Conservation (phyloP, 2,888 invertebrate species). For the Gastrophysa polygoni region DNA sequence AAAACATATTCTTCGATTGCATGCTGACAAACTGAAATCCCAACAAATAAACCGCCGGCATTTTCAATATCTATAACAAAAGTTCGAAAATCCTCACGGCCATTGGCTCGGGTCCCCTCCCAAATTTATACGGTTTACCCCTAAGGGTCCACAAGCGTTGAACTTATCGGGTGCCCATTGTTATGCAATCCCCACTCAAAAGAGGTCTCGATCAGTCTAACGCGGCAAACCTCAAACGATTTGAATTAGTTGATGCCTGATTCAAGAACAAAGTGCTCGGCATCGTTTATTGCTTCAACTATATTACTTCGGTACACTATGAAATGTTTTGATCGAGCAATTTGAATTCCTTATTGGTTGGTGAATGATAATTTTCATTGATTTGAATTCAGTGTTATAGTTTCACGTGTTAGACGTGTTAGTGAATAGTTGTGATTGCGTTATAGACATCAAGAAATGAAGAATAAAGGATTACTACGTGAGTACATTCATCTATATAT, state of each 20-base stretch:
- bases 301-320: constrained; percentile 21
- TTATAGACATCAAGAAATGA: not conserved
- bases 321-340: constrained; percentile 23
- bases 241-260: constrained; percentile 52
- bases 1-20: not conserved
- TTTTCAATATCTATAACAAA: constrained; percentile 42
- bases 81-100: constrained; percentile 48
- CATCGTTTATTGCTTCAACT: constrained; percentile 45
- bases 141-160: constrained; percentile 46
- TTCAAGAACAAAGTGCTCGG: constrained; percentile 45
- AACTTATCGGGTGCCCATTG: constrained; percentile 39
- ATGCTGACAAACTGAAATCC: constrained; percentile 1
- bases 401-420: constrained; percentile 10
- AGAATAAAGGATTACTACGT: not conserved
- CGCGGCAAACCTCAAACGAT: constrained; percentile 50
- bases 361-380: too few relatives aligned
- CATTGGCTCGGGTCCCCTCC: constrained; percentile 50
- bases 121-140: constrained; percentile 48
- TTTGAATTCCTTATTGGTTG: not conserved
- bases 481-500: not conserved
- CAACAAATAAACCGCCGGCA: constrained; percentile 31
- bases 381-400: not conserved
- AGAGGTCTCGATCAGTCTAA: constrained; percentile 34
- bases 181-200: constrained; percentile 43
- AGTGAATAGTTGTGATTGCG: not conserved